phyloP scores from a whole-genome alignment of 30 jellyfish, hydroid and myxozoan genomes.

The Hydra vulgaris region DNA sequence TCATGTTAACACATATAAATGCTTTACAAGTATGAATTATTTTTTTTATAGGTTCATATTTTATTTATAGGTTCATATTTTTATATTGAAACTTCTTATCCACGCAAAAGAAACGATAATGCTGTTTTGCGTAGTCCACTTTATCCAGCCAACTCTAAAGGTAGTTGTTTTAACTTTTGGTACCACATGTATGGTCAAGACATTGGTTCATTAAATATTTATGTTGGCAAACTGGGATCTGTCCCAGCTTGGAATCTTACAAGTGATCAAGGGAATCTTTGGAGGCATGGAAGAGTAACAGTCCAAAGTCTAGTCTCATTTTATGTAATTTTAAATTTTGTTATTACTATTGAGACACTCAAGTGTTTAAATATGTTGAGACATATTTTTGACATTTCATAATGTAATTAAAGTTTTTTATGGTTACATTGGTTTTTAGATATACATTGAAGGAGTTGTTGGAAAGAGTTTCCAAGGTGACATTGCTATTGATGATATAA shows the following conservation, averaged over 20 bases:
- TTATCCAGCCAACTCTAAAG: slow-evolving; percentile 29
- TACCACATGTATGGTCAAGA: slow-evolving; percentile 87
- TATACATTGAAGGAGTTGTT: slow-evolving; percentile 72
- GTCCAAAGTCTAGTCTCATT: slow-evolving; percentile 28
- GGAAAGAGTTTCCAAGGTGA: slow-evolving; percentile 83
- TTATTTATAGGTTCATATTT: slow-evolving; percentile 58
- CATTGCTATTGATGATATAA: slow-evolving; percentile 86
- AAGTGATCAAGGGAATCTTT: slow-evolving; percentile 82
- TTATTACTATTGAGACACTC: too few relatives aligned
- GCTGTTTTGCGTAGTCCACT: slow-evolving; percentile 62
- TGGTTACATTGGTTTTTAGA: slow-evolving; percentile 27
- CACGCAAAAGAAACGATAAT: slow-evolving; percentile 68
- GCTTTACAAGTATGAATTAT: too few relatives aligned
- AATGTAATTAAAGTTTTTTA: neutral
- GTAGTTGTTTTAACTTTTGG: slow-evolving; percentile 84
- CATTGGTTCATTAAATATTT: slow-evolving; percentile 67
- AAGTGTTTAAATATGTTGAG: too few relatives aligned
- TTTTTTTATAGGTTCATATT: too few relatives aligned
- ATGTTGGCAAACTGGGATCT: slow-evolving; percentile 33
- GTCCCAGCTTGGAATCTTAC: slow-evolving; percentile 80
- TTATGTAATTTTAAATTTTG: slow-evolving; percentile 32
- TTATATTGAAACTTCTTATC: slow-evolving; percentile 79
- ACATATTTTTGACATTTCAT: too few relatives aligned
- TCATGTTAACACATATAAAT: too few relatives aligned
- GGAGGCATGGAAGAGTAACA: slow-evolving; percentile 92